Evolutionary conservation across 2,888 invertebrate genomes (phyloP), one percentile per base, ranked within the genome.

Genomic region (Nebria brevicollis): DNA sequence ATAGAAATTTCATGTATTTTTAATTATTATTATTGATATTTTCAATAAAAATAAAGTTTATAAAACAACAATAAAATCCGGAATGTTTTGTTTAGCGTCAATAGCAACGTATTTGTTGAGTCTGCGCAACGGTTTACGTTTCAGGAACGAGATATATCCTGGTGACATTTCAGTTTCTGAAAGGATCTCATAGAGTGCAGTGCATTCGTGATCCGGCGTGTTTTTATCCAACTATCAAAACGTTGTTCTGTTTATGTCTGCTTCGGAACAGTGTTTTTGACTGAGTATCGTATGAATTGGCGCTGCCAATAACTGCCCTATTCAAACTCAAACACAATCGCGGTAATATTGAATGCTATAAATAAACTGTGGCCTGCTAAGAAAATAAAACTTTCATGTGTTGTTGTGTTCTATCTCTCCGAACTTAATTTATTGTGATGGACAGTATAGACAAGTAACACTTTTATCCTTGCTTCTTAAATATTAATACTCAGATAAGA

Each of bases 161-260:
- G 82, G 82, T 83, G 83, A 83, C 83, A 84, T 83, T 81, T 82
- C 85, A 85, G 85, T 85, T 84, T 84, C 84, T 83, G 84, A 66
- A 85, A 84, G 84, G 85, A 84, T 82, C 82, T 82, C 84, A 83
- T 73, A 82, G 84, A 82, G 84, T 81, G 83, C 83, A 83, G 83
- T 84, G 77, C 79, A 66, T 77, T 66, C 73, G 75, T 15, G 75
- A 75, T 75, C 75, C 26, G 75, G n/a, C 25, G 72, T 75, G 74
- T 65, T 72, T 25, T 5, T 68, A 68, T 10, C 68, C 13, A 68
- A 68, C 68, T 68, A 68, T 68, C 68, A 68, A 68, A 68, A 68
- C 25, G 65, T 76, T 66, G 66, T 66, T 76, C 54, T 76, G 76
- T 76, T 75, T 66, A 76, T 76, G 66, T 76, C 76, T 68, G 76